phyloP scores from a whole-genome alignment of 1,140 invertebrate species.

The Lasioglossum albipes region DNA sequence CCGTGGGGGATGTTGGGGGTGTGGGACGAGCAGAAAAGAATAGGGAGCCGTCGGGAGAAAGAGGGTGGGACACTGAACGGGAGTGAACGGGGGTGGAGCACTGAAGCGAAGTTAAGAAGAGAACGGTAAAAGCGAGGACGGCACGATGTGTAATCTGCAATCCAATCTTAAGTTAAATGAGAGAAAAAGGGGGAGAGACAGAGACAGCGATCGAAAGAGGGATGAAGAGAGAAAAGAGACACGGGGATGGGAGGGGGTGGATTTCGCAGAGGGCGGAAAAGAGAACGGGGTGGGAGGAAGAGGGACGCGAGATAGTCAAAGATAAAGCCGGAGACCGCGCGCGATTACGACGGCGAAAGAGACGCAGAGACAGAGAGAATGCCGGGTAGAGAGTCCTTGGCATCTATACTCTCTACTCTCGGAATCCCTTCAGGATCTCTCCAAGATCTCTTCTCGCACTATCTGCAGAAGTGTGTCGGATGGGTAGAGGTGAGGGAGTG shows the following conservation, averaged over 20 bases:
- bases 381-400: constrained; percentile 49
- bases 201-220: not conserved
- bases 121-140: constrained; percentile 47
- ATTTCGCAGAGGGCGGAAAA: constrained; percentile 17
- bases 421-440: constrained; percentile 63
- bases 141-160: constrained; percentile 65
- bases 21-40: constrained; percentile 15
- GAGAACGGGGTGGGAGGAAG: not conserved
- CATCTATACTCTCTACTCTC: constrained; percentile 51
- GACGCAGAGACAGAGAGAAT: constrained; percentile 25
- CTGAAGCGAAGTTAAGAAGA: constrained; percentile 54
- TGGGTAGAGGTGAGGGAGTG: constrained; percentile 1
- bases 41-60: not conserved
- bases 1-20: not conserved
- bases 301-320: constrained; percentile 33
- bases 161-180: constrained; percentile 70
- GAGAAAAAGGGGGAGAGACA: constrained; percentile 40
- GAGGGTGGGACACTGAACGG: too few relatives aligned
- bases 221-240: not conserved
- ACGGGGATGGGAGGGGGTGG: not conserved
- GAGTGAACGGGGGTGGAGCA: not conserved
- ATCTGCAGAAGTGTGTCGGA: constrained; percentile 53
- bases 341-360: constrained; percentile 44
- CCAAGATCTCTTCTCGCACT: constrained; percentile 61
- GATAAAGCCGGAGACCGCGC: constrained; percentile 39